Base-by-base conservation (phyloP, 53 echinoderm and acorn worm genomes). In the Zoroaster sp. region DNA sequence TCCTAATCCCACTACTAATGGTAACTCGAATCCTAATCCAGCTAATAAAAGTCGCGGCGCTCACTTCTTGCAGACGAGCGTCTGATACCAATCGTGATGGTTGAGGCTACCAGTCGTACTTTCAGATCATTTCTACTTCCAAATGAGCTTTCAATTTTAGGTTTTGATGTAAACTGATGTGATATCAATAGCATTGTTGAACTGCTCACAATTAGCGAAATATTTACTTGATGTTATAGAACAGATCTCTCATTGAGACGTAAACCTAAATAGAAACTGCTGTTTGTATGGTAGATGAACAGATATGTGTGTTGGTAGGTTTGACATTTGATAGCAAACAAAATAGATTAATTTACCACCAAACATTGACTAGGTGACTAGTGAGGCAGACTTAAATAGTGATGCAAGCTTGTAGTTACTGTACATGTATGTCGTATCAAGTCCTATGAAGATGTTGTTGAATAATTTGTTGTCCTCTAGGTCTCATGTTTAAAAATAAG, bases 21-120 rank as follows among this genome's bases (percentile, higher is more conserved):
- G 35, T 28, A 85, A 85, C n/a, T 83, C 83, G 18, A 46, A 14
- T 38, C 47, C 70, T 34, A 49, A 88, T 17, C 35, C 92, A 28
- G n/a, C 75, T 30, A 87, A 87, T 37, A 72, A 72, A 45, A 88
- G 77, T 47, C 88, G 68, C 31, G 67, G 52, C 32, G 74, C 88
- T 40, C 92, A 92, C 75, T 95, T 88, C 91, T 78, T 95, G 91
- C 95, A 95, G 83, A 95, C 95, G 28, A 95, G 95, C 49, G 95
- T 95, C 85, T 95, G 95, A 95, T 75, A 77, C 45, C 33, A 21
- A 8, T 59, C 63, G 28, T 0, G 23, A 59, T n/a, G n/a, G 12
- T 12, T 10, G 28, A 25, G 63, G 23, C 28, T 59, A 59, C 63
- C 63, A 20, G 46, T 35, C 33, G 70, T 85, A 25, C 43, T 85